A percentile compares a stretch with the other conserved stretches of the same genome.
Conservation (phyloP, 2,113 vertebrate genomes). For the Pelvicachromis taeniatus region DNA sequence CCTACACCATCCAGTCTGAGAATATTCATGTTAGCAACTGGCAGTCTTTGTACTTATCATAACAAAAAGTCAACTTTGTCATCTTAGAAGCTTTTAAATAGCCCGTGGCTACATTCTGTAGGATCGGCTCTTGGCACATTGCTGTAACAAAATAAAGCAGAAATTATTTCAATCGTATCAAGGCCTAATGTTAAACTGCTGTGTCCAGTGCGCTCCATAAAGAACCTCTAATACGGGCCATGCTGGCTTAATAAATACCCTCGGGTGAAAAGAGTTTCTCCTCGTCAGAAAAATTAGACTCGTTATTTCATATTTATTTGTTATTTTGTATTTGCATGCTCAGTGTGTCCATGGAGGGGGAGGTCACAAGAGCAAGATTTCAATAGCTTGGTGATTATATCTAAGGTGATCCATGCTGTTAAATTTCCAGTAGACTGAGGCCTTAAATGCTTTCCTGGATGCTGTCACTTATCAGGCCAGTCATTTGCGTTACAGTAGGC, state of each 20-base stretch:
- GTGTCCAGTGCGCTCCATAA: not conserved
- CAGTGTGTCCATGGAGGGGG: not conserved
- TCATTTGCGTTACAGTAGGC: not conserved
- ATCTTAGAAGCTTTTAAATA: not conserved
- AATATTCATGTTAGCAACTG: not conserved
- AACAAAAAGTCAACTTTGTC: not conserved
- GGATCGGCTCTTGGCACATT: not conserved
- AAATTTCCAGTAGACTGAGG: not conserved
- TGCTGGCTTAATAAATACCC: not conserved
- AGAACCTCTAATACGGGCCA: not conserved
- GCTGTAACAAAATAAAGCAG: not conserved
- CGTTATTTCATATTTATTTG: not conserved
- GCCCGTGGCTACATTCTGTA: not conserved
- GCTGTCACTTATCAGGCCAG: not conserved
- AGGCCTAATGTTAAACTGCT: not conserved
- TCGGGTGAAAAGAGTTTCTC: not conserved
- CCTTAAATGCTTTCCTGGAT: not conserved
- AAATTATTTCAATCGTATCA: constrained; percentile 12
- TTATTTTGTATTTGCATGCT: not conserved
- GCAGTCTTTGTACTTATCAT: not conserved
- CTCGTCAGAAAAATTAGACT: constrained; percentile 10
- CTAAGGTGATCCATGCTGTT: not conserved
- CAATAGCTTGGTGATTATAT: constrained; percentile 14
- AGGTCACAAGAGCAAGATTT: not conserved
- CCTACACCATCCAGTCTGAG: not conserved